These are phyloP conservation scores for Aldabrachelys gigantea DNA, from an alignment of 2,113 vertebrate species.

Conservation along the genomic window DNA sequence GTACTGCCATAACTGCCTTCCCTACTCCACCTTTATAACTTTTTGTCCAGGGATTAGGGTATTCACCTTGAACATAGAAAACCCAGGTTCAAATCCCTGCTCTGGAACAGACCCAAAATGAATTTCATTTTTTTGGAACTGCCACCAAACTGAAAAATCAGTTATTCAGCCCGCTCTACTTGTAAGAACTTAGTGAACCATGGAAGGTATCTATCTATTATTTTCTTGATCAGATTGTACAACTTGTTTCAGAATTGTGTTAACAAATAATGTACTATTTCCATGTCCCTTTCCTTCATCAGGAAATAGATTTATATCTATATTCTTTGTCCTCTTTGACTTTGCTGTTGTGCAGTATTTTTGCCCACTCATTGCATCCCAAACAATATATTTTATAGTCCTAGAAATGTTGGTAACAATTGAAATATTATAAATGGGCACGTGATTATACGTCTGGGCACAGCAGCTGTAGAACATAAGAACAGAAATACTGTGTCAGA, in stretches of 20 bases:
- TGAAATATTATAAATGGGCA: not conserved
- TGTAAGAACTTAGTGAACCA: too few species aligned
- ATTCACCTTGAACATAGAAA: too few species aligned
- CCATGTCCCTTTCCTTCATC: not conserved
- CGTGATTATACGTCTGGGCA: conserved; percentile 24
- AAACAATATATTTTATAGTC: conserved; percentile 35
- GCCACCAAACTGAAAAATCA: too few species aligned
- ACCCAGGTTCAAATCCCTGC: too few species aligned
- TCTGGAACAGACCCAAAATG: too few species aligned
- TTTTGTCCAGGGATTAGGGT: too few species aligned
- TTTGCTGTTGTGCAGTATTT: not conserved
- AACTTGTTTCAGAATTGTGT: conserved; percentile 5
- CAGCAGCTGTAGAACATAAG: not conserved
- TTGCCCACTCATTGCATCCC: not conserved
- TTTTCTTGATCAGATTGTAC: not conserved
- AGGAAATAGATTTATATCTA: not conserved
- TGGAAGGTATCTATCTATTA: not conserved
- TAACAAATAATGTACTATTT: not conserved
- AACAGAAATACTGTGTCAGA: too few species aligned
- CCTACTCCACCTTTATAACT: too few species aligned
- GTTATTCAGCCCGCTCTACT: too few species aligned
- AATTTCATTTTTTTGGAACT: too few species aligned
- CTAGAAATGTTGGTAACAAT: not conserved
- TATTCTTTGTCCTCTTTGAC: not conserved
- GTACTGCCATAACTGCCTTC: too few species aligned